Conservation (phyloP, 2,888 invertebrate species). For the Eupeodes latifasciatus region DNA sequence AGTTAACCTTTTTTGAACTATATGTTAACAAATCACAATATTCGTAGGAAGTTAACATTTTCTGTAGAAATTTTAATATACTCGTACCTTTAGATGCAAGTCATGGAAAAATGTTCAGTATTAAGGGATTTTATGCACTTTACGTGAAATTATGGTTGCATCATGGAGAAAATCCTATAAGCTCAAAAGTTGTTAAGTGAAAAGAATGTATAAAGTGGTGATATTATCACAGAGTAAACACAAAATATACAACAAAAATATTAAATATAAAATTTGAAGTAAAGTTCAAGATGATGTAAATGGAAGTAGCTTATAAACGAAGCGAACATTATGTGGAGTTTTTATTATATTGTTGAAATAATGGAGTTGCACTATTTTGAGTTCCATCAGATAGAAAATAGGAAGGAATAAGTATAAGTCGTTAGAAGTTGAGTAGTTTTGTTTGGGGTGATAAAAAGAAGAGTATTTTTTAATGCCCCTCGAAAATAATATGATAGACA, state of each 20-base stretch:
- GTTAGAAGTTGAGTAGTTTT: not conserved
- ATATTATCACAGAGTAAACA: not conserved
- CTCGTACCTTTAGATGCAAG: not conserved
- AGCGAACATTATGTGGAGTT: not conserved
- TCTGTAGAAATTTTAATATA: no score
- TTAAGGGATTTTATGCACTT: not conserved
- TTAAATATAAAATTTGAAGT: not conserved
- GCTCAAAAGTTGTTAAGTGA: constrained; percentile 21
- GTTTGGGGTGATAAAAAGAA: not conserved
- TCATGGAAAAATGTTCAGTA: not conserved
- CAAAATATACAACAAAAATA: not conserved
- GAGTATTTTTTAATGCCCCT: not conserved
- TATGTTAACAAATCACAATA: no score
- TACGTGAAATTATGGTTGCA: not conserved
- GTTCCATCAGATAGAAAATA: no score
- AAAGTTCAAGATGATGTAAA: not conserved
- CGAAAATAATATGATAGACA: not conserved
- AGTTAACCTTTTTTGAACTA: no score
- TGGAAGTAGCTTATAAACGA: constrained; percentile 13
- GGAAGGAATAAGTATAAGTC: not conserved
- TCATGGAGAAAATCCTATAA: not conserved
- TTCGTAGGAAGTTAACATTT: no score
- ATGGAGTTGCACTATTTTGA: constrained; percentile 12
- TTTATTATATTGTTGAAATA: not conserved
- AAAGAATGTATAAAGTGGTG: not conserved